Conservation (phyloP, 2,888 invertebrate genomes). For the Lissonota sp. region DNA sequence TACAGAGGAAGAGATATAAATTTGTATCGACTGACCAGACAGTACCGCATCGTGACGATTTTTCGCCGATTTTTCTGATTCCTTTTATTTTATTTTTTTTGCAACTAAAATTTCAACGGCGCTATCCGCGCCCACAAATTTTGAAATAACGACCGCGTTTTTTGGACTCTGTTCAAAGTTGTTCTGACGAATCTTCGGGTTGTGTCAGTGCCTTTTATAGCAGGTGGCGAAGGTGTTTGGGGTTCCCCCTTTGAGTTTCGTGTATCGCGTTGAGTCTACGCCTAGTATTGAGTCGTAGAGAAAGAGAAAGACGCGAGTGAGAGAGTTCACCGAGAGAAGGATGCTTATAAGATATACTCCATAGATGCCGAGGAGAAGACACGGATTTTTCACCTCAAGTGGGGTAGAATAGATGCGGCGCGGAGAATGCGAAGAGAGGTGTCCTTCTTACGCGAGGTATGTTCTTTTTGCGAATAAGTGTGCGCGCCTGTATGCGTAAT, state of each 20-base stretch:
- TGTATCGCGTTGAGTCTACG: conserved; percentile 50
- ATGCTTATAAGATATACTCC: conserved; percentile 40
- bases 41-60: conserved; percentile 58
- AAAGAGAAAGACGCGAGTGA: not conserved
- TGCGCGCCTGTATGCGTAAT: conserved; percentile 1
- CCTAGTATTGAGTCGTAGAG: conserved; percentile 35
- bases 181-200: conserved; percentile 76
- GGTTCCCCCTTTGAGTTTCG: conserved; percentile 56
- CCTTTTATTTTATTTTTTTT: not conserved
- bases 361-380: conserved; percentile 58
- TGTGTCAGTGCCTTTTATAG: conserved; percentile 78
- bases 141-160: conserved; percentile 37
- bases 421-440: conserved; percentile 26
- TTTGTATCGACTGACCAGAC: conserved; percentile 60
- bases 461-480: conserved; percentile 1
- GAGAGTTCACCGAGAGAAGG: conserved; percentile 48
- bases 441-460: conserved; percentile 25
- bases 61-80: conserved; percentile 37
- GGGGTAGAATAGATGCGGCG: conserved; percentile 25
- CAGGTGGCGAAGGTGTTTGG: conserved; percentile 54
- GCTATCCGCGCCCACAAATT: conserved; percentile 6
- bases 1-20: conserved; percentile 9
- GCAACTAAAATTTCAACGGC: conserved; percentile 12
- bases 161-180: conserved; percentile 50
- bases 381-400: conserved; percentile 34